These are phyloP conservation scores for Sebastes taczanowskii DNA, from an alignment of 2,797 vertebrate species.

Conservation along the genomic window DNA sequence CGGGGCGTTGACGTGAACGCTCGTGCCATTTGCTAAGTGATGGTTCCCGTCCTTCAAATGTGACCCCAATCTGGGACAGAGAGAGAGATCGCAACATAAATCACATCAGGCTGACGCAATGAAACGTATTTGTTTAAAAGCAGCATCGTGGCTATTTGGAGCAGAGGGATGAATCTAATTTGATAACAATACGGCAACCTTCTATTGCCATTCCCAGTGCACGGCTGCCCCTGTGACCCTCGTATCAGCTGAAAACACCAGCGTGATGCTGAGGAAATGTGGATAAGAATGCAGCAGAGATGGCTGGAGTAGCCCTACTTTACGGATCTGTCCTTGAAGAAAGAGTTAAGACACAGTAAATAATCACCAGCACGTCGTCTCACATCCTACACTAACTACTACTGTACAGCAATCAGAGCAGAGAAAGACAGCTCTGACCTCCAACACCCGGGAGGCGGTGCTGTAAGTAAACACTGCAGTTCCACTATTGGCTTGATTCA, in stretches of 20 bases:
- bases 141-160: constrained; percentile 8
- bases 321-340: constrained; percentile 44
- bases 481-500: constrained; percentile 18
- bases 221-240: constrained; percentile 11
- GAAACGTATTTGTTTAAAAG: constrained; percentile 54
- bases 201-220: constrained; percentile 35
- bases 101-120: constrained; percentile 46
- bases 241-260: constrained; percentile 9
- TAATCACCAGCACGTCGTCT: constrained; percentile 34
- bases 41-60: constrained; percentile 53
- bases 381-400: constrained; percentile 29
- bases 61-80: constrained; percentile 27
- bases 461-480: constrained; percentile 7
- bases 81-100: constrained; percentile 31
- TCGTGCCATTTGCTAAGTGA: constrained; percentile 58
- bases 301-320: constrained; percentile 13
- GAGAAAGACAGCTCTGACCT: constrained; percentile 42
- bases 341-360: constrained; percentile 46
- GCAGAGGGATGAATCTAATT: constrained; percentile 44
- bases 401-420: constrained; percentile 44
- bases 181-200: constrained; percentile 33
- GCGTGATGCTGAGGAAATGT: not conserved
- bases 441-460: constrained; percentile 7
- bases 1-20: constrained; percentile 32
- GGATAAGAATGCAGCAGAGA: constrained; percentile 6